Conservation (phyloP, 1,140 invertebrate genomes). For the Pseudomyrmex concolor region DNA sequence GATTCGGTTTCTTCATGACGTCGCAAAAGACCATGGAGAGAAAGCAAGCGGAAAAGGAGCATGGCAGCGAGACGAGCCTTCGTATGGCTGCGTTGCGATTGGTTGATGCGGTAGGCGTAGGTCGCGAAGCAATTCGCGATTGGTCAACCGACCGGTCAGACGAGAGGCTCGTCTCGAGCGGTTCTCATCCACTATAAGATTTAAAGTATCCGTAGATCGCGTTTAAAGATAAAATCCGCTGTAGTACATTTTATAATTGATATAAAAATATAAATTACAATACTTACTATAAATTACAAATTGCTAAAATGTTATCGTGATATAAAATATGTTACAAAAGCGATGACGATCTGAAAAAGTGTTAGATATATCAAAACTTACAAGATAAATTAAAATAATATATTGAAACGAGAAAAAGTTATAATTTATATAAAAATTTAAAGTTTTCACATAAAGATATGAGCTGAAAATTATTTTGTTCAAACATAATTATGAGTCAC, state of each 20-base stretch:
- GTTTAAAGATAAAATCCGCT: no score
- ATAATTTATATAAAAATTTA: no score
- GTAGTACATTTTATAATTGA: no score
- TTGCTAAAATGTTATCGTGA: background rate
- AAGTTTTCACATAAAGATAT: no score
- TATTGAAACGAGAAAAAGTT: background rate
- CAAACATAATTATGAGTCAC: no score
- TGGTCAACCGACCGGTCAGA: conserved; percentile 61
- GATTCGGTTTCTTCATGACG: background rate
- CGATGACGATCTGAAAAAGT: background rate
- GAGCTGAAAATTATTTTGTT: no score
- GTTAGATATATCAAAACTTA: background rate
- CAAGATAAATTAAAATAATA: background rate
- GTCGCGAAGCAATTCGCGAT: conserved; percentile 52
- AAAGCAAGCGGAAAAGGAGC: conserved; percentile 60
- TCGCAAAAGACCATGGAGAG: conserved; percentile 50
- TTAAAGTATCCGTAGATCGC: no score
- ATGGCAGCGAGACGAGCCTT: conserved; percentile 54
- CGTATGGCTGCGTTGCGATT: conserved; percentile 54
- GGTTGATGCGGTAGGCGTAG: conserved; percentile 69
- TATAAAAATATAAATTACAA: no score
- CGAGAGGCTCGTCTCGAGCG: conserved; percentile 65
- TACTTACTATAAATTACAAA: no score
- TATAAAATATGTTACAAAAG: background rate
- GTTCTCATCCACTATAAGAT: conserved; percentile 27